A percentile compares a stretch with the other conserved stretches of the same genome.
phyloP scores from a whole-genome alignment of 2,797 vertebrate species.

The Acrossocheilus fasciatus region DNA sequence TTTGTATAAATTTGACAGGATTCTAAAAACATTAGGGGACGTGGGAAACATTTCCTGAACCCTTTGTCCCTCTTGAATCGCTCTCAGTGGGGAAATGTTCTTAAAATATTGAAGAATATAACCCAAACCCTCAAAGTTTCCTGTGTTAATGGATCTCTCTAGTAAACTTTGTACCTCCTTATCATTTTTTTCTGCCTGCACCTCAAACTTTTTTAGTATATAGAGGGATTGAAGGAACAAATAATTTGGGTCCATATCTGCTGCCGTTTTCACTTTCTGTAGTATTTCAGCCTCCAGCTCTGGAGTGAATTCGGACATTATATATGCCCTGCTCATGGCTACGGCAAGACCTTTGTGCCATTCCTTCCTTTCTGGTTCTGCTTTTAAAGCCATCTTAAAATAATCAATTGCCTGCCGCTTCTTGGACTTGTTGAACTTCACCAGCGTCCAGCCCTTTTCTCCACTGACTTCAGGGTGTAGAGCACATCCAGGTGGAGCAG shows the following conservation, averaged over 20 bases:
- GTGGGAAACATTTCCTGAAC: background rate
- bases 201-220: background rate
- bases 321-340: background rate
- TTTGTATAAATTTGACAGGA: background rate
- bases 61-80: background rate
- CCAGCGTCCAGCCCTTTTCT: conserved; percentile 25
- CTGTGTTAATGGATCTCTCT: background rate
- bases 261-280: background rate
- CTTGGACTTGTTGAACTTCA: background rate
- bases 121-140: background rate
- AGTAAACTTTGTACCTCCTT: background rate
- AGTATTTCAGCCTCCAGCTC: background rate
- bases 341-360: conserved; percentile 4
- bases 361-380: conserved; percentile 4
- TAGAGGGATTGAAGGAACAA: conserved; percentile 18
- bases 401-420: background rate
- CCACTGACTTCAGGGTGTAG: conserved; percentile 43
- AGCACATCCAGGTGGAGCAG: background rate
- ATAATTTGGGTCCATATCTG: background rate
- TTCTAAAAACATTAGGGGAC: background rate
- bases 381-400: conserved; percentile 18
- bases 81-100: background rate
- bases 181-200: background rate
- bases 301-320: background rate
- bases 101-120: background rate